These are phyloP conservation scores for Centrocercus urophasianus DNA, from an alignment of 2,113 vertebrate species.

Conservation along the genomic window DNA sequence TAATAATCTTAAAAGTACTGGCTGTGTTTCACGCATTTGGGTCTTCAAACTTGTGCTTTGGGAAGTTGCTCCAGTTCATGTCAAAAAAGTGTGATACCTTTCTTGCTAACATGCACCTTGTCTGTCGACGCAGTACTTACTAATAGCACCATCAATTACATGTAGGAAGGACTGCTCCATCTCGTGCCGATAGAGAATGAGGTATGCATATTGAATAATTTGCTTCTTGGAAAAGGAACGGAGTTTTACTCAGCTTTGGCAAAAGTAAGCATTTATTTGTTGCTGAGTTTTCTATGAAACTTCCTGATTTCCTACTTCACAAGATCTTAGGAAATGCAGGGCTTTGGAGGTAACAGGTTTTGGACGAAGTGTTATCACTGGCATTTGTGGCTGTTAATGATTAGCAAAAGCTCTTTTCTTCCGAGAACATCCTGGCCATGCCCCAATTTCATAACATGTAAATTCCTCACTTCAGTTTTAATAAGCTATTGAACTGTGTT, in stretches of 20 bases:
- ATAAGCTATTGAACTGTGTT: constrained; percentile 62
- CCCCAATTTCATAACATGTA: constrained; percentile 25
- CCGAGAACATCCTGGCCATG: constrained; percentile 50
- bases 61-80: not conserved
- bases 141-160: not conserved
- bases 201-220: not conserved
- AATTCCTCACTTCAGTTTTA: constrained; percentile 44
- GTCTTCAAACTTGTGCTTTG: not conserved
- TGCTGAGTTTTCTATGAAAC: constrained; percentile 11
- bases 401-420: constrained; percentile 39
- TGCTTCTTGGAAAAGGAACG: not conserved
- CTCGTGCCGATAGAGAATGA: not conserved
- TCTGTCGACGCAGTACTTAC: not conserved
- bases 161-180: not conserved
- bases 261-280: constrained; percentile 11
- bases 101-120: not conserved
- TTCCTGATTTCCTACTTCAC: not conserved
- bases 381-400: not conserved
- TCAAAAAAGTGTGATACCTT: not conserved
- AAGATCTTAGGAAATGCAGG: not conserved
- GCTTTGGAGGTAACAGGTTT: constrained; percentile 35
- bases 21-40: not conserved
- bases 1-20: not conserved
- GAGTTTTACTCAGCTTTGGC: not conserved
- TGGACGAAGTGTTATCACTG: constrained; percentile 5